A percentile compares a stretch with the other conserved stretches of the same genome.
Evolutionary conservation across 2,113 vertebrate species (phyloP).

Genomic region (Plectropomus leopardus): DNA sequence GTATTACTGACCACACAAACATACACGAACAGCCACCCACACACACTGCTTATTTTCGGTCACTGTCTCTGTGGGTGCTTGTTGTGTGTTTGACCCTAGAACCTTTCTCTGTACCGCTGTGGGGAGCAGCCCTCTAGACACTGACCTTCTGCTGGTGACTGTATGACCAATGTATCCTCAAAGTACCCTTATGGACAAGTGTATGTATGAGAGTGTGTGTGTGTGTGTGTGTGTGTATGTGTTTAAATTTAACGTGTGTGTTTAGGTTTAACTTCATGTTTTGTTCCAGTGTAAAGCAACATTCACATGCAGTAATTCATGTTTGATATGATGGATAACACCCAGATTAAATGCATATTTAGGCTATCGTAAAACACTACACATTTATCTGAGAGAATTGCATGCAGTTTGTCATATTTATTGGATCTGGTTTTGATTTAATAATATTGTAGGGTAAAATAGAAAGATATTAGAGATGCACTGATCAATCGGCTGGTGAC

Average conservation of each 20-base stretch:
- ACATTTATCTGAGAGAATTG: background rate
- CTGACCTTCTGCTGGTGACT: slow-evolving; percentile 55
- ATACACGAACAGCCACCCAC: background rate
- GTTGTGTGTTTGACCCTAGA: slow-evolving; percentile 42
- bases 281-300: background rate
- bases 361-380: background rate
- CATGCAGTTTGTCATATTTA: background rate
- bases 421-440: background rate
- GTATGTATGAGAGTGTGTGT: background rate
- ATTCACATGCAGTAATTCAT: background rate
- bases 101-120: background rate
- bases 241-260: too few relatives aligned
- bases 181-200: background rate
- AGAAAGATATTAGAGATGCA: too few relatives aligned
- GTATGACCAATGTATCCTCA: slow-evolving; percentile 45
- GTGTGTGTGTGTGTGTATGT: slow-evolving; percentile 6
- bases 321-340: background rate
- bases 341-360: background rate
- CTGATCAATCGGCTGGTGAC: too few relatives aligned
- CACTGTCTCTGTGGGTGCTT: background rate
- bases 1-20: background rate
- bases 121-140: slow-evolving; percentile 20
- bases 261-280: too few relatives aligned
- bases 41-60: background rate
- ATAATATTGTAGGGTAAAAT: background rate